Conservation (phyloP, 2,888 invertebrate species). For the Ganaspis brasiliensis region DNA sequence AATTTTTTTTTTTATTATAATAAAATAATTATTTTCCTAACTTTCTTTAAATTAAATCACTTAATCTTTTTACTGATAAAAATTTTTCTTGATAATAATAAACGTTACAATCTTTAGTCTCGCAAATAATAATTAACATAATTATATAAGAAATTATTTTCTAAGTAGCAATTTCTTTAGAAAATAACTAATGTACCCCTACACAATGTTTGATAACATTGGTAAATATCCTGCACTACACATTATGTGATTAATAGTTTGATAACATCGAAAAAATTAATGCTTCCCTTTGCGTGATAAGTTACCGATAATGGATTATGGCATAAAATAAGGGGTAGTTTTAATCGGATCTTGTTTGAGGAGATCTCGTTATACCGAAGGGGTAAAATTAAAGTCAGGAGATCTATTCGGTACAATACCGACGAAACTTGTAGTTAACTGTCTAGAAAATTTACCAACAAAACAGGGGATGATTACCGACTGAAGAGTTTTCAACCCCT, state of each 20-base stretch:
- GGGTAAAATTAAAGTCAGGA: neutral
- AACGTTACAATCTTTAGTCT: too few relatives aligned
- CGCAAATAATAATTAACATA: too few relatives aligned
- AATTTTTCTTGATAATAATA: too few relatives aligned
- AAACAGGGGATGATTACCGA: constrained; percentile 44
- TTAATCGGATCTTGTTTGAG: neutral
- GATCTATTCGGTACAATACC: constrained; percentile 10
- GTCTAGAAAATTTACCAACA: neutral
- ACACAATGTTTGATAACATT: too few relatives aligned
- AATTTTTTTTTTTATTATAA: too few relatives aligned
- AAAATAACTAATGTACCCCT: too few relatives aligned
- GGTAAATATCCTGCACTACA: neutral
- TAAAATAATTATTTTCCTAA: too few relatives aligned
- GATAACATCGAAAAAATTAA: constrained; percentile 2
- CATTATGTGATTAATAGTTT: neutral
- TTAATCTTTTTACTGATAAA: too few relatives aligned
- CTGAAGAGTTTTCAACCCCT: constrained; percentile 40
- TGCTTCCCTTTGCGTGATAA: neutral
- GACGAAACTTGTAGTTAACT: neutral
- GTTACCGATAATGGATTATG: constrained; percentile 22
- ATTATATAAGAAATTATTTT: too few relatives aligned
- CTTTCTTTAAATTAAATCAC: too few relatives aligned
- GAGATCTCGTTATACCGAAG: neutral
- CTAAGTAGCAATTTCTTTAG: too few relatives aligned
- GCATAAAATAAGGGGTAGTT: neutral